Conservation (phyloP, 2,797 vertebrate genomes). For the Girardinus metallicus region DNA sequence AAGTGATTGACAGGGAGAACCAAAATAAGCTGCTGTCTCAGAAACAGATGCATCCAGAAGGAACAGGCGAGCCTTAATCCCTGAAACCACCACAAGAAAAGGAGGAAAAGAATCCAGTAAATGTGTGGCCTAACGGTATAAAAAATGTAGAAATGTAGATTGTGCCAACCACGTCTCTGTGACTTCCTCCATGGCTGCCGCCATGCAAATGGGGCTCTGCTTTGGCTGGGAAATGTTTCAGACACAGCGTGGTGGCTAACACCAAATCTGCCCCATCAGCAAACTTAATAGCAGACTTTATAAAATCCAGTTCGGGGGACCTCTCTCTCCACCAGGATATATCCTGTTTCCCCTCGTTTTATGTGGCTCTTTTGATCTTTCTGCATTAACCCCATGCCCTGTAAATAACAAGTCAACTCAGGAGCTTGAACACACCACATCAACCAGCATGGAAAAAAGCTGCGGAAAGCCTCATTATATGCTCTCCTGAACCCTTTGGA, state of each 20-base stretch:
- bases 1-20: background rate
- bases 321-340: slow-evolving; percentile 35
- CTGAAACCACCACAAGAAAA: slow-evolving; percentile 16
- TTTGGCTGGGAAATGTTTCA: slow-evolving; percentile 55
- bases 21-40: background rate
- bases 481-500: slow-evolving; percentile 35
- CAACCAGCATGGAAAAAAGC: slow-evolving; percentile 33
- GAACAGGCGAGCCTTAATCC: background rate
- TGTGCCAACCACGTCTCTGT: slow-evolving; percentile 49
- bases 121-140: slow-evolving; percentile 34
- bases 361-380: slow-evolving; percentile 71
- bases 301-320: slow-evolving; percentile 38
- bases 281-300: slow-evolving; percentile 39
- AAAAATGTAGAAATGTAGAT: slow-evolving; percentile 51
- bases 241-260: slow-evolving; percentile 51
- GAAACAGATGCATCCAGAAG: background rate
- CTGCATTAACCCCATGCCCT: slow-evolving; percentile 45
- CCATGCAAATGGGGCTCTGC: slow-evolving; percentile 60
- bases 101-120: slow-evolving; percentile 21
- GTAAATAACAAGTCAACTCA: slow-evolving; percentile 39
- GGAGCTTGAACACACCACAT: slow-evolving; percentile 32
- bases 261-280: slow-evolving; percentile 56
- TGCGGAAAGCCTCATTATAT: slow-evolving; percentile 61
- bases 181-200: slow-evolving; percentile 67
- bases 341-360: slow-evolving; percentile 63